Conservation (phyloP, 2,888 invertebrate genomes). For the Brachyptera risi region DNA sequence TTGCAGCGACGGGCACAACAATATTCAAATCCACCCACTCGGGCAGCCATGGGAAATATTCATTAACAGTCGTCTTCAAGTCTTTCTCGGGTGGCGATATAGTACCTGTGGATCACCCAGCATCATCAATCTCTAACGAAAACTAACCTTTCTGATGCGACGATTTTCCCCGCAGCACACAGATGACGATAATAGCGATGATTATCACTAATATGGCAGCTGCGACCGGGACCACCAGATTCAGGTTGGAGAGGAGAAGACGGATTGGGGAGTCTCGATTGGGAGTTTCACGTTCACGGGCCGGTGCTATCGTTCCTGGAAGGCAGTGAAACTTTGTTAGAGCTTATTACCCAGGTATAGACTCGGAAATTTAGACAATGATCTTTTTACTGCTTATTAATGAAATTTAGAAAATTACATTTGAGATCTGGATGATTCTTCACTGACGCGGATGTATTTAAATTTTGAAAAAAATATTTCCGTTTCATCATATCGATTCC, state of each 20-base stretch:
- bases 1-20: slow-evolving; percentile 84
- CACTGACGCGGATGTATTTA: too few relatives aligned
- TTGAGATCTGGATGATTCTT: background rate
- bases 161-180: slow-evolving; percentile 82
- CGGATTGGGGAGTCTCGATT: slow-evolving; percentile 75
- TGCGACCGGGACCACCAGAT: slow-evolving; percentile 90
- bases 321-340: slow-evolving; percentile 44
- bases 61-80: slow-evolving; percentile 46
- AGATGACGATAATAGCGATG: slow-evolving; percentile 89
- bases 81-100: slow-evolving; percentile 61
- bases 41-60: slow-evolving; percentile 70
- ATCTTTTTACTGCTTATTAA: background rate
- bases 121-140: slow-evolving; percentile 41
- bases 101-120: slow-evolving; percentile 59
- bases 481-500: too few relatives aligned
- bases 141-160: slow-evolving; percentile 77
- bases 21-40: slow-evolving; percentile 88
- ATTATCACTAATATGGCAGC: slow-evolving; percentile 89
- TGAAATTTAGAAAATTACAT: background rate
- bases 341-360: too few relatives aligned
- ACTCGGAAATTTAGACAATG: too few relatives aligned
- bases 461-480: too few relatives aligned
- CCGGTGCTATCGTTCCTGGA: slow-evolving; percentile 94
- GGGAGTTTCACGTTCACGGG: slow-evolving; percentile 72
- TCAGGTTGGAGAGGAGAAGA: slow-evolving; percentile 84